Conservation (phyloP, 2,888 invertebrate species). For the Cancer borealis region DNA sequence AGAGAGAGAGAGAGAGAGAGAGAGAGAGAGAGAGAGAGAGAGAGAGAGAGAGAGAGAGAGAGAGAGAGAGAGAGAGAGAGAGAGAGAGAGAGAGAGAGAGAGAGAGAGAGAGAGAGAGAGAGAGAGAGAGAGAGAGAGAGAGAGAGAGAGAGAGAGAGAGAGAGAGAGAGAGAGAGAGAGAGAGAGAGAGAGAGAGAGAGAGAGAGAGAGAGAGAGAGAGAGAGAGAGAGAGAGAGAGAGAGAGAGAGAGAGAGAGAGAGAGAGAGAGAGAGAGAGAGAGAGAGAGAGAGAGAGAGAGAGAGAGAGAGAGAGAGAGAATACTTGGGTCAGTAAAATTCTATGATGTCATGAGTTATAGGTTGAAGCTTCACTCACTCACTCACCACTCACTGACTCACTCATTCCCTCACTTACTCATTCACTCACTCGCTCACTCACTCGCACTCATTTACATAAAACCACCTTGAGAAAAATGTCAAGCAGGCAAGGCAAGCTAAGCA, state of each 20-base stretch:
- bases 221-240: background rate
- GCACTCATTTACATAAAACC: background rate
- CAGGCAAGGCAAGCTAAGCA: background rate
- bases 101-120: slow-evolving; percentile 26
- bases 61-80: background rate
- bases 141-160: background rate
- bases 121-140: background rate
- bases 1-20: slow-evolving; percentile 21
- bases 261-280: background rate
- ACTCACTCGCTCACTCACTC: no score
- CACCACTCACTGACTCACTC: background rate
- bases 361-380: background rate
- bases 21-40: slow-evolving; percentile 26
- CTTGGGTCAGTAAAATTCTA: background rate
- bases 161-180: background rate
- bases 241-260: slow-evolving; percentile 27
- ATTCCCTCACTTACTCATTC: background rate
- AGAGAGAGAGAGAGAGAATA: background rate
- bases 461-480: slow-evolving; percentile 27
- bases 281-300: background rate
- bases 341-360: background rate
- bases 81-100: background rate
- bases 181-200: slow-evolving; percentile 26
- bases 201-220: background rate
- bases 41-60: background rate